Percentiles rank a stretch among this genome's conserved stretches.
Conservation (phyloP, 2,113 vertebrate species). For the Taurulus bubalis region DNA sequence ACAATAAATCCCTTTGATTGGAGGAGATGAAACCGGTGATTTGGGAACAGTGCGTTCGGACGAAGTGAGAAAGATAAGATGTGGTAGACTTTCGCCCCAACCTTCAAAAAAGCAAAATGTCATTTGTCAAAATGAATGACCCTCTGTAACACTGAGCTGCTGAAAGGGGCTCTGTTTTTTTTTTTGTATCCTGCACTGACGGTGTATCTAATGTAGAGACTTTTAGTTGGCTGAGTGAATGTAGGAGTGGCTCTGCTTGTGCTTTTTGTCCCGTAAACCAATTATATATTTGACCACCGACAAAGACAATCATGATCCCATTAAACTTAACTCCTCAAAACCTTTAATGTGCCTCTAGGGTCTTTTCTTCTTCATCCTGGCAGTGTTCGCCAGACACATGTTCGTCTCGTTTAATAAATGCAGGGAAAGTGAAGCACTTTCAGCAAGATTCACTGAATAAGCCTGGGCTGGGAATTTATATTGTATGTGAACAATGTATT, state of each 20-base stretch:
- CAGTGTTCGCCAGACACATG: constrained; percentile 26
- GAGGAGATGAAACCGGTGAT: constrained; percentile 47
- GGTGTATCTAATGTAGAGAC: constrained; percentile 50
- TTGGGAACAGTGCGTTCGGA: constrained; percentile 43
- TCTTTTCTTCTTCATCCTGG: constrained; percentile 48
- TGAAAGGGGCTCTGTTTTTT: constrained; percentile 23
- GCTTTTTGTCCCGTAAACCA: constrained; percentile 63
- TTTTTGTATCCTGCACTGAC: constrained; percentile 18
- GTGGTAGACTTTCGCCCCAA: constrained; percentile 45
- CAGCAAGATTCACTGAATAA: constrained; percentile 40
- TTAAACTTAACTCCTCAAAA: constrained; percentile 73
- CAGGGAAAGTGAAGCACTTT: constrained; percentile 11
- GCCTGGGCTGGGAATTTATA: background rate
- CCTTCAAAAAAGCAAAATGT: constrained; percentile 60
- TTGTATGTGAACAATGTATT: constrained; percentile 4
- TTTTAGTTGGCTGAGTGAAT: constrained; percentile 55
- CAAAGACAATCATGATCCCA: constrained; percentile 67
- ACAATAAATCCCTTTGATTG: constrained; percentile 60
- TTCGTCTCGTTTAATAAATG: constrained; percentile 29
- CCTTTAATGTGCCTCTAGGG: constrained; percentile 36
- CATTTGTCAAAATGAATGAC: constrained; percentile 67
- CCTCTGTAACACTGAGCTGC: constrained; percentile 48
- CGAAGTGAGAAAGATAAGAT: constrained; percentile 58
- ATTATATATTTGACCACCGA: constrained; percentile 69
- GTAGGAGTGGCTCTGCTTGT: constrained; percentile 62